These are phyloP conservation scores for Trissoscelio sp. DNA, from an alignment of 2,888 invertebrate genomes.

Conservation along the genomic window DNA sequence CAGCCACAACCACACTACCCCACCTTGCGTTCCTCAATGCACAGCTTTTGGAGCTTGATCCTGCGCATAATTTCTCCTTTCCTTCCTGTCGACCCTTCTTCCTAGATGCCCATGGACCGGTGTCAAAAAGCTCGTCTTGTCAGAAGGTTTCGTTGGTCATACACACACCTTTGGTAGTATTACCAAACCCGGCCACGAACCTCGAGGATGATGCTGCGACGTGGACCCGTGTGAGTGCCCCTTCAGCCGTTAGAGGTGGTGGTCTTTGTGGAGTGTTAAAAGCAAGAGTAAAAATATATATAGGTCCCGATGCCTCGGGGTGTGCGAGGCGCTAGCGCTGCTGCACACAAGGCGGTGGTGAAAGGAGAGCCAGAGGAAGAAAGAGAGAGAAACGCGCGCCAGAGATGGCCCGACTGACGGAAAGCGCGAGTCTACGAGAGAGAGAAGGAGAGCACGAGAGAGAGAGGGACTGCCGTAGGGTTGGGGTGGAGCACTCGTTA, in stretches of 20 bases:
- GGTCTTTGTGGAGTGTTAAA: slow-evolving; percentile 71
- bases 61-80: slow-evolving; percentile 64
- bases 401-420: slow-evolving; percentile 40
- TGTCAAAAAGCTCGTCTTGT: slow-evolving; percentile 10
- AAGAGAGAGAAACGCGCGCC: slow-evolving; percentile 39
- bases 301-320: slow-evolving; percentile 70
- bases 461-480: slow-evolving; percentile 53
- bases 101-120: slow-evolving; percentile 28
- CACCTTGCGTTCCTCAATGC: slow-evolving; percentile 67
- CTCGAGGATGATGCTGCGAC: slow-evolving; percentile 13
- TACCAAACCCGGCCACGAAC: background rate
- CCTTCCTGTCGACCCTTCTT: slow-evolving; percentile 47
- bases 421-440: slow-evolving; percentile 19
- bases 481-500: slow-evolving; percentile 76
- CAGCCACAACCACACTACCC: slow-evolving; percentile 64
- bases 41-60: slow-evolving; percentile 63
- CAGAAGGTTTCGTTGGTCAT: too few species aligned
- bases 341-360: slow-evolving; percentile 64
- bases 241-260: slow-evolving; percentile 31
- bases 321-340: slow-evolving; percentile 59
- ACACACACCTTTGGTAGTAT: too few species aligned
- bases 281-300: slow-evolving; percentile 75
- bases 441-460: slow-evolving; percentile 33
- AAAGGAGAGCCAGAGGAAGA: slow-evolving; percentile 51
- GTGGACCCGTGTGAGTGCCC: slow-evolving; percentile 46